Evolutionary conservation across 2,113 vertebrate species (phyloP).

Genomic region (Phalacrocorax aristotelis): DNA sequence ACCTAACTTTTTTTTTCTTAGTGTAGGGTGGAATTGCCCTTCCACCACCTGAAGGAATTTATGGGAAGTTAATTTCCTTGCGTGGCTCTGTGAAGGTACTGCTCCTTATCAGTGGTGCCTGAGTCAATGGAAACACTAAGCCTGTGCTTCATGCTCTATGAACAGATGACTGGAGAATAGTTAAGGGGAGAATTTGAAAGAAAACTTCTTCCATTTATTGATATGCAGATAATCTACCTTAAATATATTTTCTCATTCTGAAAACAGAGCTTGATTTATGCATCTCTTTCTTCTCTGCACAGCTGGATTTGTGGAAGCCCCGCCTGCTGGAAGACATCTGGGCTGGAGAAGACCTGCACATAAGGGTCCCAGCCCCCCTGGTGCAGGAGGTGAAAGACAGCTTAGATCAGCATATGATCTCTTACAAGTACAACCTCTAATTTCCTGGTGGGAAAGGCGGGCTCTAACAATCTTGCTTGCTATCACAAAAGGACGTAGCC

Average conservation of each 20-base stretch:
- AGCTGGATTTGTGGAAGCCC: slow-evolving; percentile 50
- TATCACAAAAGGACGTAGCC: background rate
- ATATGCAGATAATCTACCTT: background rate
- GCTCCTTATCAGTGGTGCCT: background rate
- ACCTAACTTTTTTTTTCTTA: background rate
- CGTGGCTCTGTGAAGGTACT: background rate
- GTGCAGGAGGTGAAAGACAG: slow-evolving; percentile 25
- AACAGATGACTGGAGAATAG: background rate
- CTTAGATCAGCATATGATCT: background rate
- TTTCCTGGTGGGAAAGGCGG: background rate
- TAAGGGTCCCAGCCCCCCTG: background rate
- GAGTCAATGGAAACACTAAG: background rate
- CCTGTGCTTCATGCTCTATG: background rate
- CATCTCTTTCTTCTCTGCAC: slow-evolving; percentile 2
- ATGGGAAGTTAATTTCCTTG: background rate
- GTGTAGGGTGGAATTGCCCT: background rate
- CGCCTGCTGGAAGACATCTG: slow-evolving; percentile 21
- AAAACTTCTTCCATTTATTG: background rate
- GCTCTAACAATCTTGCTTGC: background rate
- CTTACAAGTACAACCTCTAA: slow-evolving; percentile 4
- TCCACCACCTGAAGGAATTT: background rate
- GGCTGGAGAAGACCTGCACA: background rate
- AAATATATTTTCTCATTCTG: background rate
- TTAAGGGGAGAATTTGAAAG: background rate
- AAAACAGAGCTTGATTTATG: background rate